A percentile compares a stretch with the other conserved stretches of the same genome.
Evolutionary conservation across 1,140 invertebrate genomes (phyloP).

Genomic region (Whitmania pigra): DNA sequence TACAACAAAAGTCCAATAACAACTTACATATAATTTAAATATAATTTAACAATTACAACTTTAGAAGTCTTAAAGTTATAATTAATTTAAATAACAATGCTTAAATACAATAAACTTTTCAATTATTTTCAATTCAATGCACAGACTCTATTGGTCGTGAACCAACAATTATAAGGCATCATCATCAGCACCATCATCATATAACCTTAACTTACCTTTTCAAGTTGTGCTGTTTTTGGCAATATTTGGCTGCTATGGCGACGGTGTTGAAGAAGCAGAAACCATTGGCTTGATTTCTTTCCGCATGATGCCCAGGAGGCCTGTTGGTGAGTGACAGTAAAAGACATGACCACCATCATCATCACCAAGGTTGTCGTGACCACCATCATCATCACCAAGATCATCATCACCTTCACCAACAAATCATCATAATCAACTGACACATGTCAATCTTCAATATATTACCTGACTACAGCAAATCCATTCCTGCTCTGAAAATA

Average conservation of each 20-base stretch:
- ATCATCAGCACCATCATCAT: background rate
- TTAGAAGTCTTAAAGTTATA: constrained; percentile 15
- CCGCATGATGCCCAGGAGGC: constrained; percentile 94
- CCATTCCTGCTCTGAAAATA: constrained; percentile 34
- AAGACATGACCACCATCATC: too few relatives aligned
- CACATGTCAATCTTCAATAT: background rate
- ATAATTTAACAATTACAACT: too few relatives aligned
- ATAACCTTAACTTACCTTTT: constrained; percentile 43
- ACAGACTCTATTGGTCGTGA: too few relatives aligned
- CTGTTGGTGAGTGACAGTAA: constrained; percentile 39
- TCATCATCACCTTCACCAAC: too few relatives aligned
- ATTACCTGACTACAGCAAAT: constrained; percentile 32
- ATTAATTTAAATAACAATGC: background rate
- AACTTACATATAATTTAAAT: background rate
- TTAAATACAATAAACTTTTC: too few relatives aligned
- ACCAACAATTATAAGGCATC: background rate
- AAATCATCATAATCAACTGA: background rate
- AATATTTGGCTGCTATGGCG: constrained; percentile 67
- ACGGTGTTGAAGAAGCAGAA: constrained; percentile 97
- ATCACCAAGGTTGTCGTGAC: too few relatives aligned
- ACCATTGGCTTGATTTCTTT: constrained; percentile 70
- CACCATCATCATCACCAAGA: too few relatives aligned
- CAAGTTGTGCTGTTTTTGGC: constrained; percentile 50
- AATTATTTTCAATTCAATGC: too few relatives aligned
- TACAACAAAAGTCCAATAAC: constrained; percentile 6